A percentile compares a stretch with the other conserved stretches of the same genome.
These are phyloP conservation scores for Zophobas morio DNA, from an alignment of 1,140 invertebrate genomes.

Conservation along the genomic window DNA sequence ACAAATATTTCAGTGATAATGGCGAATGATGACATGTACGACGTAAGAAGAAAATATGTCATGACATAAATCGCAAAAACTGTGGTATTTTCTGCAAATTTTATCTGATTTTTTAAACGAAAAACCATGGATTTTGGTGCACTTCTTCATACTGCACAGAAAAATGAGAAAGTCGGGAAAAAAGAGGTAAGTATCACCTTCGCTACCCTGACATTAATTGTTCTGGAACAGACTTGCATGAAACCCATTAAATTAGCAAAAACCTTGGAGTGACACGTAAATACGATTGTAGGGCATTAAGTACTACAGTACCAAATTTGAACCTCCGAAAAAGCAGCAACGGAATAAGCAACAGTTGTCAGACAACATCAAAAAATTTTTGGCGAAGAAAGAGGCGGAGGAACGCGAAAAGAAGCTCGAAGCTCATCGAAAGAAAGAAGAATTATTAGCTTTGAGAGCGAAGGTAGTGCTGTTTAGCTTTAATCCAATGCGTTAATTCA, in stretches of 20 bases:
- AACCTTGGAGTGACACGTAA: too few relatives aligned
- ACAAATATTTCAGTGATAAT: conserved; percentile 25
- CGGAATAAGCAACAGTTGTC: conserved; percentile 79
- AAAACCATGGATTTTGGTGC: conserved; percentile 76
- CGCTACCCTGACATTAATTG: conserved; percentile 20
- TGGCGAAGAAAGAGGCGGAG: conserved; percentile 85
- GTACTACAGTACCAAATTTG: conserved; percentile 83
- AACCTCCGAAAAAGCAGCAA: conserved; percentile 85
- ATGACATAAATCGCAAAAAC: conserved; percentile 49
- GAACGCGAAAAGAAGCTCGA: conserved; percentile 77
- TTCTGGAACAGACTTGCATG: conserved; percentile 26
- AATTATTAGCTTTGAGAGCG: conserved; percentile 80
- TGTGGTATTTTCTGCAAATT: conserved; percentile 2
- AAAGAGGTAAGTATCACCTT: conserved; percentile 67
- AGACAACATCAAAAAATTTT: conserved; percentile 85
- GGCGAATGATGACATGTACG: conserved; percentile 50
- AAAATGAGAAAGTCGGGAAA: conserved; percentile 70
- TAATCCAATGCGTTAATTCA: conserved; percentile 7
- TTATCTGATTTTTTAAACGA: neutral
- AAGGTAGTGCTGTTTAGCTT: conserved; percentile 72
- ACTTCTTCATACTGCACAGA: conserved; percentile 74
- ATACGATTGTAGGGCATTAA: conserved; percentile 66
- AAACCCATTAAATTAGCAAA: neutral
- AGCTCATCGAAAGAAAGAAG: conserved; percentile 75
- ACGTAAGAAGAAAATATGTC: conserved; percentile 40